Evolutionary conservation across 1,140 invertebrate genomes (phyloP).

Genomic region (Araneus ventricosus): DNA sequence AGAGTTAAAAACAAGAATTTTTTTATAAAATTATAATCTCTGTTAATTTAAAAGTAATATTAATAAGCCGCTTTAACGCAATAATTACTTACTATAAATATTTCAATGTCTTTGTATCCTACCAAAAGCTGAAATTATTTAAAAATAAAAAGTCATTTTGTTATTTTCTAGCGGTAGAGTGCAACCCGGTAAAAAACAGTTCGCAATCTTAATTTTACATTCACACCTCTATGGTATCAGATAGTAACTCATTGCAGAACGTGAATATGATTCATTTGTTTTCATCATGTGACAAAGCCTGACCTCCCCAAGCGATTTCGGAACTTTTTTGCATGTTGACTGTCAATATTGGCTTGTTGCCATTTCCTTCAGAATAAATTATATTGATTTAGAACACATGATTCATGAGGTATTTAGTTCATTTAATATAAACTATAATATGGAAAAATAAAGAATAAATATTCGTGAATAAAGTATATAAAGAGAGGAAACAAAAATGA

Average conservation of each 20-base stretch:
- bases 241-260: not conserved
- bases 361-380: not conserved
- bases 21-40: too few species aligned
- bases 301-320: not conserved
- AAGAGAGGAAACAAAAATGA: not conserved
- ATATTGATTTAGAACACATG: too few species aligned
- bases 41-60: too few species aligned
- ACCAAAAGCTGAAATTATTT: not conserved
- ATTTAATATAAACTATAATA: too few species aligned
- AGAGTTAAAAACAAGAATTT: too few species aligned
- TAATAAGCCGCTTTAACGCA: not conserved
- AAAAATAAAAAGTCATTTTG: not conserved
- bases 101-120: not conserved
- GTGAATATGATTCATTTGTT: constrained; percentile 60
- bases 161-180: not conserved
- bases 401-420: too few species aligned
- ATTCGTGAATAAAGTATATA: too few species aligned
- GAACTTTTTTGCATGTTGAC: constrained; percentile 29
- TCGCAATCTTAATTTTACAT: not conserved
- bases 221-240: constrained; percentile 6
- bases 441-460: too few species aligned
- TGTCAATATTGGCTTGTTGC: constrained; percentile 22
- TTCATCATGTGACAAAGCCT: constrained; percentile 58
- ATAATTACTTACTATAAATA: not conserved
- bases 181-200: not conserved